Evolutionary conservation across 2,888 invertebrate species (phyloP), one percentile per base, ranked within the genome.

Genomic region (Drosophila vallismaia): DNA sequence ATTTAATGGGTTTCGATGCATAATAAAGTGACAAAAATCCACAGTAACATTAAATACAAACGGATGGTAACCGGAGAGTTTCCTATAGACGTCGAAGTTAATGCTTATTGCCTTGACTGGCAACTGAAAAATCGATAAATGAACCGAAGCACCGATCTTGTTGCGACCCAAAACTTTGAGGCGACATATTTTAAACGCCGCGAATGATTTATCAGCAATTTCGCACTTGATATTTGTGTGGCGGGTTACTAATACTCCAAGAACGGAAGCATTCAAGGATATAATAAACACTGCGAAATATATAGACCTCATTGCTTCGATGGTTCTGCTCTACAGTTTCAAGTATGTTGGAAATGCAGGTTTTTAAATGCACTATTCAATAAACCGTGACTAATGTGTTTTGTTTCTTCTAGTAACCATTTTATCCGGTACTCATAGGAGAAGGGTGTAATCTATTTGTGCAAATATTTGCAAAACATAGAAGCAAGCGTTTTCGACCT

Each of bases 1-100:
- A n/a, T 36, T 31, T 0, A 33, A 1, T 0, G 12, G 50, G 29
- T 75, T 71, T 5, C 63, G 72, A 36, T 68, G 72, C 2, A 3
- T 38, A 24, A 60, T 19, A 7, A 40, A 52, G 7, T 38, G 62
- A 3, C 67, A 75, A 14, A 51, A 26, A 4, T 71, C 56, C 6
- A 57, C 0, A 0, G 58, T 48, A 0, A 38, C 9, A 8, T 75
- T 75, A 2, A 57, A 68, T 7, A 68, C 28, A 14, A 68, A 75
- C 0, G 71, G 75, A 52, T 60, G 60, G 45, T 60, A 72, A 1
- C 54, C 68, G 1, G 49, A 75, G 0, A 52, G 12, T 14, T 64
- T 75, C 0, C 46, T 45, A 33, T 38, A 71, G 3, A 51, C n/a
- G 8, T 58, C 48, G 0, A n/a, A 59, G 9, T 63, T 62, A 1